Conservation (phyloP, 2,888 invertebrate species). For the Eristalinus aeneus region DNA sequence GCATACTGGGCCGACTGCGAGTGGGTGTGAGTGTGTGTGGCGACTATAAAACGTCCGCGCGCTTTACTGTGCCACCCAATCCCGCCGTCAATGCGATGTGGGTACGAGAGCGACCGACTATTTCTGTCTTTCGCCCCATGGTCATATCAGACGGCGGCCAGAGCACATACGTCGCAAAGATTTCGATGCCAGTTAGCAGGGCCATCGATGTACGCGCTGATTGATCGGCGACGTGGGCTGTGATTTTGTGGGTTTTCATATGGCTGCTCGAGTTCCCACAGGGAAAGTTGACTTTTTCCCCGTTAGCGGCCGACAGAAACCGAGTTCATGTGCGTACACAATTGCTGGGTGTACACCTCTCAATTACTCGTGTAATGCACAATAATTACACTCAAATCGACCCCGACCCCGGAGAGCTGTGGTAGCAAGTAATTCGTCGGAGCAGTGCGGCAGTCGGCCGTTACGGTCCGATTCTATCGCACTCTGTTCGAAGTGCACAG, state of each 20-base stretch:
- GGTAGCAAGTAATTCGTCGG: conserved; percentile 51
- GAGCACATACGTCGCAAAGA: neutral
- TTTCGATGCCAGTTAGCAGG: conserved; percentile 1
- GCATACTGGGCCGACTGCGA: conserved; percentile 38
- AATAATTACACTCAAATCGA: conserved; percentile 67
- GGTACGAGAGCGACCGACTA: neutral
- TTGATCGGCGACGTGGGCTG: conserved; percentile 23
- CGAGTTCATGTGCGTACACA: conserved; percentile 67
- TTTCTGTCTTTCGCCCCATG: conserved; percentile 11
- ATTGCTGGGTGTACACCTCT: conserved; percentile 70
- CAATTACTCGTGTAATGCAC: conserved; percentile 71
- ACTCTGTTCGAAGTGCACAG: conserved; percentile 27
- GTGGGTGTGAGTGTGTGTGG: conserved; percentile 6
- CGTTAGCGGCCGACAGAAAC: neutral
- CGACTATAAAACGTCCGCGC: conserved; percentile 16
- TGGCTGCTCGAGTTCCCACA: conserved; percentile 28
- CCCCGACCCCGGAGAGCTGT: conserved; percentile 51
- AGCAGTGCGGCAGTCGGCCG: conserved; percentile 54
- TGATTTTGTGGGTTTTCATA: neutral
- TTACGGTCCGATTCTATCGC: conserved; percentile 62
- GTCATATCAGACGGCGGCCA: neutral
- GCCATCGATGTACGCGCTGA: conserved; percentile 27
- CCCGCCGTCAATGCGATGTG: neutral
- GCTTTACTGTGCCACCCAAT: conserved; percentile 8
- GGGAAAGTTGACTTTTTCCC: conserved; percentile 51